Base-by-base conservation (phyloP, 2,113 vertebrate species). In the Sterna hirundo region DNA sequence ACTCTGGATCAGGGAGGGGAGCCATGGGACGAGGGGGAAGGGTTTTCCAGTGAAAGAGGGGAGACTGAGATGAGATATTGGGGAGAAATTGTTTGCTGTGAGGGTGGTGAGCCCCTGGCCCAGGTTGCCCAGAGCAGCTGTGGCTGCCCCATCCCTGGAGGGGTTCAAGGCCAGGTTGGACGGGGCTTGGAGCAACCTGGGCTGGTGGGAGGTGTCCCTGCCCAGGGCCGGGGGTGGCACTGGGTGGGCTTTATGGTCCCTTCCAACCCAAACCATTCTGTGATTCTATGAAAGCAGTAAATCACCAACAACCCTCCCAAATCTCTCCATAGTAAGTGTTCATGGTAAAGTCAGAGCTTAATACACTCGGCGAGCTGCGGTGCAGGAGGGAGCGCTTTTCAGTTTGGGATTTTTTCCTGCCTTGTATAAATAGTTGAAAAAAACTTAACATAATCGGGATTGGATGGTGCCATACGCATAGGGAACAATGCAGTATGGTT, bases 351-450 rank as follows among this genome's bases (percentile, higher is more conserved):
- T 2, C n/a, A 38, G 76, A 81, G 26, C 20, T 83, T 5, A 16
- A 12, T 30, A 25, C 21, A 4, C 40, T 49, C 44, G 40, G 4
- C 3, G 5, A 44, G 15, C 27, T 80, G 16, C 1, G 0, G 32
- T 49, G 26, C 62, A 21, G 85, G 68, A 55, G 30, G 17, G n/a
- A 34, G 15, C 10, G 49, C 69, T 78, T 54, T 20, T 12, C 55
- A 65, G 36, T 16, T 34, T 14, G 21, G 30, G 22, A 4, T 42
- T 4, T 54, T 54, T 66, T 44, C 54, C 5, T 51, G 46, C 23
- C 58, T 38, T 61, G 14, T 47, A 9, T 36, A 47, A 85, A 58
- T 8, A 47, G 13, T 16, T 86, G 58, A 10, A 42, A 82, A 92
- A 81, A 26, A 25, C 25, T 38, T 36, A 7, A 17, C 4, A 0